A percentile compares a stretch with the other conserved stretches of the same genome.
Conservation (phyloP, 2,113 vertebrate genomes). For the Oncorhynchus gorbuscha region DNA sequence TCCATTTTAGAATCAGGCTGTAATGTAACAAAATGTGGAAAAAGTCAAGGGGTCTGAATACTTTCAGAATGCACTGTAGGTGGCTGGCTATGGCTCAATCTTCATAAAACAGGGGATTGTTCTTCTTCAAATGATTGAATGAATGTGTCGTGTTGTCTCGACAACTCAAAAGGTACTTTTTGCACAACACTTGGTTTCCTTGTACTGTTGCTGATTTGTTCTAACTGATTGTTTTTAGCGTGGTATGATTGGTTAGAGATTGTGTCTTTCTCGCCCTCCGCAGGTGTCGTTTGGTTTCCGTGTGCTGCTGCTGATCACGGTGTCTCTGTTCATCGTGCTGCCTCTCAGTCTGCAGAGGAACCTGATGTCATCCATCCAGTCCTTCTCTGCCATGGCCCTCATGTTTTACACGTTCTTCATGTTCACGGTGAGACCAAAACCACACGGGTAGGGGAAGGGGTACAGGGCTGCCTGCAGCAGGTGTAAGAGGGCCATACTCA, state of each 20-base stretch:
- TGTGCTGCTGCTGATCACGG: slow-evolving; percentile 81
- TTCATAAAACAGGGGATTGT: too few relatives aligned
- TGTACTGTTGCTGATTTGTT: background rate
- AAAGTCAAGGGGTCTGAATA: too few relatives aligned
- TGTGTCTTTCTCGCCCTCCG: background rate
- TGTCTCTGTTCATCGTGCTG: slow-evolving; percentile 91
- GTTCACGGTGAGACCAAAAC: slow-evolving; percentile 87
- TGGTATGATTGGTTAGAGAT: background rate
- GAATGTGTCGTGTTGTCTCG: too few relatives aligned
- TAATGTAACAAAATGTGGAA: too few relatives aligned
- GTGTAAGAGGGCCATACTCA: background rate
- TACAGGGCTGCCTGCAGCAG: too few relatives aligned
- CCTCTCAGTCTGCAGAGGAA: slow-evolving; percentile 96
- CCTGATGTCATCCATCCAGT: slow-evolving; percentile 98
- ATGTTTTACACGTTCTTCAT: slow-evolving; percentile 95
- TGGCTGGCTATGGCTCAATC: too few relatives aligned
- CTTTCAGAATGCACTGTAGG: too few relatives aligned
- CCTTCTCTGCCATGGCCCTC: slow-evolving; percentile 97
- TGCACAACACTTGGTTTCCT: too few relatives aligned
- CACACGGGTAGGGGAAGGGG: background rate
- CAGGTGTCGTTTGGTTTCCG: slow-evolving; percentile 87
- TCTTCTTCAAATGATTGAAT: too few relatives aligned
- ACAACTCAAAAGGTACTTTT: too few relatives aligned
- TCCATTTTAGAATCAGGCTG: too few relatives aligned
- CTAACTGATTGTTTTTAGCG: background rate